Evolutionary conservation across 1,140 invertebrate genomes (phyloP).

Genomic region (Camponotus pennsylvanicus): DNA sequence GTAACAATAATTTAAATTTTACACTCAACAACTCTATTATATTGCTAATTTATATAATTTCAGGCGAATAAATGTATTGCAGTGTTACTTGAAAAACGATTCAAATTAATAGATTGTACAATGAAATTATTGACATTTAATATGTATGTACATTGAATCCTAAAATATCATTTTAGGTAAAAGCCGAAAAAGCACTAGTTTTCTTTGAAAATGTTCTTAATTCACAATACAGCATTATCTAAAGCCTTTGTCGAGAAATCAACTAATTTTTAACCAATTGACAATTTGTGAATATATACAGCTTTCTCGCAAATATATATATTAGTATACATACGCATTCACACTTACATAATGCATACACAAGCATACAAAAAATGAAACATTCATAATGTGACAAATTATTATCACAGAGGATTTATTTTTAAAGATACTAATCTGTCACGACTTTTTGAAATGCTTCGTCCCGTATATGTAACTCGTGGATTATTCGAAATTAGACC

Average conservation of each 20-base stretch:
- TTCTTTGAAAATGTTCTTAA: conserved; percentile 21
- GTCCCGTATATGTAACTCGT: conserved; percentile 12
- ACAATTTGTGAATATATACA: conserved; percentile 24
- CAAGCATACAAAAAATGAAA: background rate
- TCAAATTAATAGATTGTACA: conserved; percentile 55
- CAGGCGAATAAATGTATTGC: conserved; percentile 58
- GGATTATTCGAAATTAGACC: conserved; percentile 58
- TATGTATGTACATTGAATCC: conserved; percentile 64
- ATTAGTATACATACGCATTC: conserved; percentile 2
- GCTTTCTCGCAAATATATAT: conserved; percentile 18
- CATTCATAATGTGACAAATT: conserved; percentile 12
- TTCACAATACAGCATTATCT: background rate
- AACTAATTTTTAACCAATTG: conserved; percentile 14
- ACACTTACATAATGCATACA: conserved; percentile 10
- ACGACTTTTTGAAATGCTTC: background rate
- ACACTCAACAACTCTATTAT: conserved; percentile 43
- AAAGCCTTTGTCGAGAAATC: background rate
- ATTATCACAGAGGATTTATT: background rate
- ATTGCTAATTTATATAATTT: conserved; percentile 49
- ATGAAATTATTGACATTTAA: conserved; percentile 53
- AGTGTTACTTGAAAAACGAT: conserved; percentile 45
- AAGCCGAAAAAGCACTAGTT: background rate
- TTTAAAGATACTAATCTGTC: conserved; percentile 28
- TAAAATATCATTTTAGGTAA: conserved; percentile 47
- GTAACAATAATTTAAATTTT: conserved; percentile 57